Base-by-base conservation (phyloP, 2,888 invertebrate genomes). In the Pyrrhia umbra region DNA sequence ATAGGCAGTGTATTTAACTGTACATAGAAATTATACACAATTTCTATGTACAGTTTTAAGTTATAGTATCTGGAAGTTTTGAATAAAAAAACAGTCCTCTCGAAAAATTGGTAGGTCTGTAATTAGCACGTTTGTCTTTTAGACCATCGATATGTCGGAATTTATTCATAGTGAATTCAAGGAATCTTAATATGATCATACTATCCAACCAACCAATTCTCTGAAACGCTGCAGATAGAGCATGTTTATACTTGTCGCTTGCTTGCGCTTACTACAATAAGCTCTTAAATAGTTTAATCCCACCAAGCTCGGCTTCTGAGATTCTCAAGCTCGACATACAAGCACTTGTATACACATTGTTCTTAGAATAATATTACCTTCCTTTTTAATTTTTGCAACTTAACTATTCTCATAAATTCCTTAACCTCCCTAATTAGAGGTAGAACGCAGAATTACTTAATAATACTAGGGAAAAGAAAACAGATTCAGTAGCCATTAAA, bases 401-500 rank as follows among this genome's bases (percentile, higher is more conserved):
- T 30, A 45, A 51, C 8, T 39, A 6, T 20, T 18, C 25, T 34
- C 6, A 52, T 54, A 37, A 45, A 49, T 52, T 58, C 8, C 10
- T 25, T 45, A 34, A 56, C 40, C 2, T 13, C 25, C 54, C 51
- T 60, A 67, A 68, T 65, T 60, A 68, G 49, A 66, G 55, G 39
- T 59, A 54, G 49, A 42, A 64, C 47, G 61, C 45, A 62, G 66
- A 71, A 69, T 47, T 58, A 56, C 47, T 64, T 75, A 54, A 52
- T 61, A 68, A 55, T 20, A 64, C 25, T 18, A 54, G 34, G 50
- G 50, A 50, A 58, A 73, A 64, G 69, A 76, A 75, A 59, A 62
- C 52, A 60, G 54, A 68, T 73, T 73, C 56, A 66, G 68, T 62
- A 67, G 63, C 67, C 64, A 77, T 80, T 84, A 81, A 80, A 79